A percentile compares a stretch with the other conserved stretches of the same genome.
Evolutionary conservation across 2,888 invertebrate species (phyloP).

Genomic region (Lepidocyrtinus sp.): DNA sequence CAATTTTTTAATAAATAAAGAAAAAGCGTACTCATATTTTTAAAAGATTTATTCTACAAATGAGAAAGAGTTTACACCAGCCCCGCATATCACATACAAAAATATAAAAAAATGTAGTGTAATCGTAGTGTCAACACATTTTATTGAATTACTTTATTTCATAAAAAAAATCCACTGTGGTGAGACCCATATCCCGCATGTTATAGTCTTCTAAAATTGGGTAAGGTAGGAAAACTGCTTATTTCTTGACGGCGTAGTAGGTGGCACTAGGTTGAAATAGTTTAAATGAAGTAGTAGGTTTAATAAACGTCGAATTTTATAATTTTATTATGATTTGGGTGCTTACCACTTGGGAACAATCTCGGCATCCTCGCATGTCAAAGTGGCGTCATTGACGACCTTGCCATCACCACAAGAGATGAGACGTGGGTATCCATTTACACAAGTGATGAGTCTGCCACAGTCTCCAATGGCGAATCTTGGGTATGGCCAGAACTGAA

Average conservation of each 20-base stretch:
- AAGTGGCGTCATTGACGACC: slow-evolving; percentile 85
- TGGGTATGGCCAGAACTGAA: slow-evolving; percentile 94
- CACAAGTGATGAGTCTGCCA: slow-evolving; percentile 90
- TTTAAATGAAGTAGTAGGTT: slow-evolving; percentile 5
- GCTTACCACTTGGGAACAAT: slow-evolving; percentile 70
- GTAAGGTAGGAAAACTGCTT: neutral
- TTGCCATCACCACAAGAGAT: slow-evolving; percentile 91
- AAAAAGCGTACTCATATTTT: neutral
- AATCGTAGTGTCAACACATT: neutral
- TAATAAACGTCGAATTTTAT: neutral
- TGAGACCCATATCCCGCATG: neutral
- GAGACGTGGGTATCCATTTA: slow-evolving; percentile 89
- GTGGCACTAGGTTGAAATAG: slow-evolving; percentile 42
- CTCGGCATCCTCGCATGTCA: slow-evolving; percentile 87
- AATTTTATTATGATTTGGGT: neutral
- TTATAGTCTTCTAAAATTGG: neutral
- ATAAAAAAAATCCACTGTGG: neutral
- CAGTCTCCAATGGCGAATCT: slow-evolving; percentile 92
- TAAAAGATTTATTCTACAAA: neutral
- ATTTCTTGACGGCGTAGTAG: slow-evolving; percentile 60
- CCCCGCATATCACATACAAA: slow-evolving; percentile 3
- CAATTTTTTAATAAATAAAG: slow-evolving; percentile 6
- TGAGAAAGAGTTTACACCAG: neutral
- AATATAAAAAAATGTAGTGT: slow-evolving; percentile 21
- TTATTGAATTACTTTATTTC: neutral